These are phyloP conservation scores for Ectropis crepuscularia DNA, from an alignment of 2,888 invertebrate species.

Conservation along the genomic window DNA sequence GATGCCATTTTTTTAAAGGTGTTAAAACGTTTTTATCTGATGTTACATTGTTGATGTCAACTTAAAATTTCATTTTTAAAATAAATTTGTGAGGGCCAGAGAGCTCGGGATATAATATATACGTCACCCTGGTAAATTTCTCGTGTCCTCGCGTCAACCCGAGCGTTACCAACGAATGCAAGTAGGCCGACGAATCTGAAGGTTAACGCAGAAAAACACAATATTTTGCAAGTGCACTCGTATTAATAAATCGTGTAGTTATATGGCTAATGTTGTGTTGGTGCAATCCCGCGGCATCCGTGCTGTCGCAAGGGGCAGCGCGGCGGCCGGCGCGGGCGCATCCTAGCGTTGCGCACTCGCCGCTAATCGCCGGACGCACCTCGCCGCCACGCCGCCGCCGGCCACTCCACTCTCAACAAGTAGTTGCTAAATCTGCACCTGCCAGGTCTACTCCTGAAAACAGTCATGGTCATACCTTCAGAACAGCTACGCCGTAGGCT, in stretches of 20 bases:
- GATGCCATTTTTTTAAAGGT: too few species aligned
- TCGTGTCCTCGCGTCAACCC: conserved; percentile 74
- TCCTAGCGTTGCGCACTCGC: conserved; percentile 78
- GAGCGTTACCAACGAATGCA: conserved; percentile 79
- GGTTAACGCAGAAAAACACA: conserved; percentile 78
- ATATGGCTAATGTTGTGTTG: conserved; percentile 65
- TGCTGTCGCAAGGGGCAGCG: conserved; percentile 77
- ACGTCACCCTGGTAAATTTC: conserved; percentile 56
- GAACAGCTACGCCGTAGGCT: conserved; percentile 40
- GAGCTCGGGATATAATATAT: conserved; percentile 12
- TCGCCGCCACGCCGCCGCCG: conserved; percentile 54
- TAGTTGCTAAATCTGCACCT: conserved; percentile 65
- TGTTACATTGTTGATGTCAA: too few species aligned
- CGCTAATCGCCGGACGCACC: conserved; percentile 78
- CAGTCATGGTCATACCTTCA: conserved; percentile 48
- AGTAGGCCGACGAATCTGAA: conserved; percentile 75
- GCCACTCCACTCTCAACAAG: conserved; percentile 50
- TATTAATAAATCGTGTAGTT: conserved; percentile 76
- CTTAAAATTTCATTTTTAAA: too few species aligned
- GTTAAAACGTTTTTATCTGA: too few species aligned
- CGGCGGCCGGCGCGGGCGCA: conserved; percentile 56
- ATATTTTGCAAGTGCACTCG: conserved; percentile 80
- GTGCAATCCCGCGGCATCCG: conserved; percentile 80
- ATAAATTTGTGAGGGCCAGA: not conserved
- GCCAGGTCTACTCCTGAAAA: conserved; percentile 54